Percentiles rank a stretch among this genome's conserved stretches.
Conservation (phyloP, 2,888 invertebrate genomes). For the Trichopoda pennipes region DNA sequence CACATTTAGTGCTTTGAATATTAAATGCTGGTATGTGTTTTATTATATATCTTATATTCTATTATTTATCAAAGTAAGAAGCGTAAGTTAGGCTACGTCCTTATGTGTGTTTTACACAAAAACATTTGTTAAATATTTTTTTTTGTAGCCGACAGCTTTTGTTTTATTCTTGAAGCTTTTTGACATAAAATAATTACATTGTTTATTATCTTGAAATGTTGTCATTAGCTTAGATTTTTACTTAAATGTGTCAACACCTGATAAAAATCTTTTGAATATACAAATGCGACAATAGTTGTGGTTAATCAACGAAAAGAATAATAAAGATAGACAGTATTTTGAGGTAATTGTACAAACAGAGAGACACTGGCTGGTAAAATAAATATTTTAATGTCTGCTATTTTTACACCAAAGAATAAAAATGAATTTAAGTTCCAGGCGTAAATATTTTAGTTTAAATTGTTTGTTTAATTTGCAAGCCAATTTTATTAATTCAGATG, state of each 20-base stretch:
- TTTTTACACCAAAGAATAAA: too few species aligned
- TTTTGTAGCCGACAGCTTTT: neutral
- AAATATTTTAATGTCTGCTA: too few species aligned
- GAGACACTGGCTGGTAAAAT: too few species aligned
- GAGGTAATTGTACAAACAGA: too few species aligned
- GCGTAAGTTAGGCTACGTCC: neutral
- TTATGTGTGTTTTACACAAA: slow-evolving; percentile 2
- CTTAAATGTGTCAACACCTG: slow-evolving; percentile 65
- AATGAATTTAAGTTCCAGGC: too few species aligned
- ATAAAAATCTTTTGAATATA: slow-evolving; percentile 45
- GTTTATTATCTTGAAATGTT: slow-evolving; percentile 60
- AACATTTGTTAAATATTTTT: slow-evolving; percentile 7
- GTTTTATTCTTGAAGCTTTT: slow-evolving; percentile 18
- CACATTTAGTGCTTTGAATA: neutral
- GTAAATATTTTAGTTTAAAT: too few species aligned
- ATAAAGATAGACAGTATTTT: neutral
- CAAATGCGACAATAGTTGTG: neutral
- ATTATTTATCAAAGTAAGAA: slow-evolving; percentile 1
- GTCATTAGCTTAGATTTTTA: slow-evolving; percentile 59
- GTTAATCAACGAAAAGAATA: too few species aligned
- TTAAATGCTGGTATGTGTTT: neutral
- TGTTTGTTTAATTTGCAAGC: too few species aligned
- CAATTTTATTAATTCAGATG: too few species aligned
- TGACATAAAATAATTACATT: slow-evolving; percentile 52
- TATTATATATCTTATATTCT: slow-evolving; percentile 3